Evolutionary conservation across 2,888 invertebrate genomes (phyloP).

Genomic region (Ptychoptera contaminata): DNA sequence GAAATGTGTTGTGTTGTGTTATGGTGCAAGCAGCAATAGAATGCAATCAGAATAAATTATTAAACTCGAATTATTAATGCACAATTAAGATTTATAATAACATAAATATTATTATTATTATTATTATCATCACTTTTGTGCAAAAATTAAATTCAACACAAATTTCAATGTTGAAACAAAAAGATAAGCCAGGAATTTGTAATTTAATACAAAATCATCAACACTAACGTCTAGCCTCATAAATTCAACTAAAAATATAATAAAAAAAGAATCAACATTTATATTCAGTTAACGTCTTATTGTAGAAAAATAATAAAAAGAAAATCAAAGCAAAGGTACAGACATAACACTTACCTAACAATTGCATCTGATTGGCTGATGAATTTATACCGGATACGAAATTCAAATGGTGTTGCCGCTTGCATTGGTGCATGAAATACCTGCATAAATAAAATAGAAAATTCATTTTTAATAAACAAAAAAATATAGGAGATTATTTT

Average conservation of each 20-base stretch:
- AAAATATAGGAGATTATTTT: not conserved
- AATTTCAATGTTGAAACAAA: no score
- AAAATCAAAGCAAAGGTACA: not conserved
- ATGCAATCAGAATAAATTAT: no score
- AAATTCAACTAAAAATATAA: not conserved
- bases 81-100: no score
- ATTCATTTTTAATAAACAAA: not conserved
- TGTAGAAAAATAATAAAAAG: not conserved
- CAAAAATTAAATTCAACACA: no score
- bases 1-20: no score
- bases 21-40: no score
- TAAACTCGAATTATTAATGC: no score
- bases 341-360: conserved; percentile 37
- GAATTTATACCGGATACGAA: conserved; percentile 66
- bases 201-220: not conserved
- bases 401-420: conserved; percentile 60
- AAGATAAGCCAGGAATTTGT: not conserved
- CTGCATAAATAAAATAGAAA: conserved; percentile 15
- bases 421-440: conserved; percentile 44
- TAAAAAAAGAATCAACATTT: not conserved
- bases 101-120: no score
- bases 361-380: conserved; percentile 64
- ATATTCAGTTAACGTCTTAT: not conserved
- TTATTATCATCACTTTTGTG: no score
- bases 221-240: not conserved